A percentile compares a stretch with the other conserved stretches of the same genome.
Conservation (phyloP, 2,888 invertebrate genomes). For the Malacosoma neustria region DNA sequence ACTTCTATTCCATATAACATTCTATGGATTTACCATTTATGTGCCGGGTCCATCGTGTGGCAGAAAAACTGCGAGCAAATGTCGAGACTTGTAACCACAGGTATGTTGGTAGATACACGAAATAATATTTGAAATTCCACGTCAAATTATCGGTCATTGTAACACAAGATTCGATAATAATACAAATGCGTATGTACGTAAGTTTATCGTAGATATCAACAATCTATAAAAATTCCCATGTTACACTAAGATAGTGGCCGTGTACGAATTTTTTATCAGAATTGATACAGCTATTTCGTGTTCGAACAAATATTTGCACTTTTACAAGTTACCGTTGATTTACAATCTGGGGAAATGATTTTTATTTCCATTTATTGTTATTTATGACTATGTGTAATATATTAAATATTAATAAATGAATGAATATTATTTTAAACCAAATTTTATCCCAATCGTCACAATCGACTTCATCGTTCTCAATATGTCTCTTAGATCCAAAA, state of each 20-base stretch:
- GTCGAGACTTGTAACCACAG: too few relatives aligned
- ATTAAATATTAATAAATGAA: too few relatives aligned
- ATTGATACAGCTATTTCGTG: background rate
- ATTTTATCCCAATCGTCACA: too few relatives aligned
- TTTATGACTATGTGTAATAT: slow-evolving; percentile 22
- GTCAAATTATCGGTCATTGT: background rate
- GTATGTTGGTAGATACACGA: background rate
- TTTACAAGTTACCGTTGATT: background rate
- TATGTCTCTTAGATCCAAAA: too few relatives aligned
- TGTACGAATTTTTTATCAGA: background rate
- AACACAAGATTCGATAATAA: background rate
- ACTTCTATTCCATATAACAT: too few relatives aligned
- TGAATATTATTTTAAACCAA: too few relatives aligned
- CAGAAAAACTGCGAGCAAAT: too few relatives aligned
- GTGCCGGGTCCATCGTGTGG: too few relatives aligned
- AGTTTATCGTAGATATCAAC: background rate
- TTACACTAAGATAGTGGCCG: background rate
- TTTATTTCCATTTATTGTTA: slow-evolving; percentile 21
- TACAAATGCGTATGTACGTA: background rate
- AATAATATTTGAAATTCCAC: background rate
- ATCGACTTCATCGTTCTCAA: too few relatives aligned
- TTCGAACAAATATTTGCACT: background rate
- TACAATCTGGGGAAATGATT: background rate
- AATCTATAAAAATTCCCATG: background rate
- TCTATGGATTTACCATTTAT: too few relatives aligned